Evolutionary conservation across 2,888 invertebrate genomes (phyloP).

Genomic region (Drosophila picticornis): DNA sequence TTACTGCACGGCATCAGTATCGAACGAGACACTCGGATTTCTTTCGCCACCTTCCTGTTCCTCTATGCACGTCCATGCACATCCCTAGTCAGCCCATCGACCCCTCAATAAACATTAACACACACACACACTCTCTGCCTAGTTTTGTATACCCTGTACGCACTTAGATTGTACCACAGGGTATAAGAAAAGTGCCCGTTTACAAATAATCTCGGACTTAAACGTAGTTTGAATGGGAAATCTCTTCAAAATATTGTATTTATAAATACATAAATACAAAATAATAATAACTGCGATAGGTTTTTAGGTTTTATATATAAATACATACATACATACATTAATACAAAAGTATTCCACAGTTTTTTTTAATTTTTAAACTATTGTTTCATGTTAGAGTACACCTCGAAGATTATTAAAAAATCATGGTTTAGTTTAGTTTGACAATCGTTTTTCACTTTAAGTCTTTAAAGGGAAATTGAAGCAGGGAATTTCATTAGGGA

Average conservation of each 20-base stretch:
- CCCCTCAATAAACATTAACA: not conserved
- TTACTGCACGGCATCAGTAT: conserved; percentile 85
- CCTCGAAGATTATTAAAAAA: not conserved
- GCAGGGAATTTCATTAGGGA: too few species aligned
- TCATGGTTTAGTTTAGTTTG: not conserved
- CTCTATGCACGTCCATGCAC: not conserved
- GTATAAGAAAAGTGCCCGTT: not conserved
- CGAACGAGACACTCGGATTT: conserved; percentile 9
- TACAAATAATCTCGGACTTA: not conserved
- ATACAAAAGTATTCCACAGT: not conserved
- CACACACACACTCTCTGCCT: not conserved
- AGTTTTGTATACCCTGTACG: not conserved
- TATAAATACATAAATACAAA: not conserved
- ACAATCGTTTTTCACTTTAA: not conserved
- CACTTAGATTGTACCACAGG: not conserved
- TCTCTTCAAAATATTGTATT: not conserved
- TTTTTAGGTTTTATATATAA: not conserved
- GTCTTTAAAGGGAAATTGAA: not conserved
- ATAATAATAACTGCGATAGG: not conserved
- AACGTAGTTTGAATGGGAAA: not conserved
- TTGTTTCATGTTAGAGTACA: not conserved
- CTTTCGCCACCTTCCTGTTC: not conserved
- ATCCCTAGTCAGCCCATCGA: conserved; percentile 14
- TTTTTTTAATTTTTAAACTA: not conserved
- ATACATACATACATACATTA: not conserved